These are phyloP conservation scores for Polyommatus iphigenia DNA, from an alignment of 2,888 invertebrate genomes.

Conservation along the genomic window DNA sequence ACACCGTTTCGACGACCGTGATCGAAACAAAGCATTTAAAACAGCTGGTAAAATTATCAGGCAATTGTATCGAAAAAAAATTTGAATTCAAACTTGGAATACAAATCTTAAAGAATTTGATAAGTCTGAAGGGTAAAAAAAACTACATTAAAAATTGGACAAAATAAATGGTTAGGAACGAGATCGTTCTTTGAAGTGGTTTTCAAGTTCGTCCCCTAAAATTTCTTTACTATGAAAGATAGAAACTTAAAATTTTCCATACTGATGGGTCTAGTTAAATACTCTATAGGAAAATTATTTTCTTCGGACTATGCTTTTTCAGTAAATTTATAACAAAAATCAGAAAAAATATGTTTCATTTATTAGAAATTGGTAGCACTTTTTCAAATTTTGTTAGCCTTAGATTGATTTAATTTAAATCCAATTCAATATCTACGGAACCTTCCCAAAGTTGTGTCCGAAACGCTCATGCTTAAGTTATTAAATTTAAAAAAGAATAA, in stretches of 20 bases:
- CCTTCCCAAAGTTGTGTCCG: neutral
- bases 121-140: neutral
- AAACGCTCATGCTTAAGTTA: neutral
- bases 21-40: neutral
- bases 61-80: neutral
- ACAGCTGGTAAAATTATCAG: neutral
- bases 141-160: neutral
- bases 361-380: no score
- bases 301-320: no score
- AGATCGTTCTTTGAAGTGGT: no score
- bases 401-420: neutral
- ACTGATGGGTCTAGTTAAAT: no score
- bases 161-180: no score
- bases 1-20: constrained; percentile 34
- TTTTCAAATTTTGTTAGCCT: no score
- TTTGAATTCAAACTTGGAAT: neutral
- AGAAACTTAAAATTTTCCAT: no score
- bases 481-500: neutral
- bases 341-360: no score
- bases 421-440: neutral
- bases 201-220: no score
- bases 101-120: neutral
- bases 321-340: no score
- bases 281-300: no score
- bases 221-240: no score